Evolutionary conservation across 2,888 invertebrate species (phyloP).

Genomic region (Deroplatys truncata): DNA sequence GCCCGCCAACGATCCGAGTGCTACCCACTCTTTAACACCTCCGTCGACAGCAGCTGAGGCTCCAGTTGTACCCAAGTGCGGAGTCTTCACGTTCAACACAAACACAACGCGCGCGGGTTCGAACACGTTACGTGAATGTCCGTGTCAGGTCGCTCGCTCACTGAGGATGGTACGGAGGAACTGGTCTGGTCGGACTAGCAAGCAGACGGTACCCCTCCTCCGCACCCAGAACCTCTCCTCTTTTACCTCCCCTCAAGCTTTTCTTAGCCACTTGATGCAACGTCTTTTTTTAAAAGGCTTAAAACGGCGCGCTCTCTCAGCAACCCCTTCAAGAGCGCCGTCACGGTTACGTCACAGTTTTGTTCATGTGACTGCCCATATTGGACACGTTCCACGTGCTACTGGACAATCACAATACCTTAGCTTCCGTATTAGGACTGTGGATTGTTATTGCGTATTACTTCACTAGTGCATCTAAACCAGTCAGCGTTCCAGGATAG

Average conservation of each 20-base stretch:
- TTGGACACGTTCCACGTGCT: neutral
- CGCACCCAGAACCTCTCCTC: slow-evolving; percentile 4
- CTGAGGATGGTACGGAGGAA: neutral
- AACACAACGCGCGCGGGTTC: neutral
- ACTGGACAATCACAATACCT: neutral
- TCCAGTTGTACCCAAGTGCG: neutral
- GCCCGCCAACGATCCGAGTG: neutral
- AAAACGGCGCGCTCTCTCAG: neutral
- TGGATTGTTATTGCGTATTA: too few relatives aligned
- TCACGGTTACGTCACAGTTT: neutral
- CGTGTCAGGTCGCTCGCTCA: neutral
- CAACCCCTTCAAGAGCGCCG: neutral
- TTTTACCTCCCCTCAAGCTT: neutral
- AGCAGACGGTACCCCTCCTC: neutral
- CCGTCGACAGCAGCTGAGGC: neutral
- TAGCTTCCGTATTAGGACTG: too few relatives aligned
- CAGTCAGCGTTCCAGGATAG: too few relatives aligned
- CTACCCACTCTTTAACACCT: neutral
- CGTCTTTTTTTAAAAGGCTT: slow-evolving; percentile 16
- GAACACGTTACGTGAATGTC: neutral
- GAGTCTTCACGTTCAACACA: neutral
- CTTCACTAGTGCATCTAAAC: too few relatives aligned
- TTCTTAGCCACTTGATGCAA: slow-evolving; percentile 23
- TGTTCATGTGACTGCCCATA: neutral
- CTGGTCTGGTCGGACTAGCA: neutral